phyloP scores from a whole-genome alignment of 2,888 invertebrate genomes.

The Eilema depressum region DNA sequence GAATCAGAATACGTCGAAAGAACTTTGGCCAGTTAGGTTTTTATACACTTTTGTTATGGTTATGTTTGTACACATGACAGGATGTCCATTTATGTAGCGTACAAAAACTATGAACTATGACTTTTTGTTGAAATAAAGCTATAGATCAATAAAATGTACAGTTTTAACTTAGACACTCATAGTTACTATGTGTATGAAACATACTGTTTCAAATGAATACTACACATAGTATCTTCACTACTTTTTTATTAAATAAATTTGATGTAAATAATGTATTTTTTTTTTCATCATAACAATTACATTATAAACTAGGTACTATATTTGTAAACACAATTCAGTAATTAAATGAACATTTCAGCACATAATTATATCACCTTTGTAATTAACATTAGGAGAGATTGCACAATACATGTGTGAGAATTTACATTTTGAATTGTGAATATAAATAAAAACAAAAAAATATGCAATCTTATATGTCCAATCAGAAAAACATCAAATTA shows the following conservation, averaged over 20 bases:
- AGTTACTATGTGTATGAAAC: not conserved
- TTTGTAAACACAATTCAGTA: not conserved
- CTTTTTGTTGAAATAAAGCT: not conserved
- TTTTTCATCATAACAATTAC: not conserved
- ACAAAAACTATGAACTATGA: constrained; percentile 1
- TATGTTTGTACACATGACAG: not conserved
- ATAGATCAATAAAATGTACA: not conserved
- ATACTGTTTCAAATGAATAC: too few relatives aligned
- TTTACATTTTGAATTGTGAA: not conserved
- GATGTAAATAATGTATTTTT: not conserved
- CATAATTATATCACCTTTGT: not conserved
- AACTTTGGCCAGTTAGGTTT: constrained; percentile 20
- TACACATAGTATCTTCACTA: too few relatives aligned
- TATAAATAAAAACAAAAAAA: not conserved
- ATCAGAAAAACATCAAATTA: not conserved
- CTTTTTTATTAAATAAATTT: too few relatives aligned
- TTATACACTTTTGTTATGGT: constrained; percentile 2
- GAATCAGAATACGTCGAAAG: not conserved
- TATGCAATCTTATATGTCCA: too few relatives aligned
- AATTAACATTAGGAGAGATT: not conserved
- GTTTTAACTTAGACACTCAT: not conserved
- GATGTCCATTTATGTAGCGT: not conserved
- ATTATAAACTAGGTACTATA: not conserved
- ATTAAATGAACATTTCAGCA: not conserved
- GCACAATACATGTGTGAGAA: not conserved